Evolutionary conservation across 2,888 invertebrate species (phyloP).

Genomic region (Chelonus formosanus): DNA sequence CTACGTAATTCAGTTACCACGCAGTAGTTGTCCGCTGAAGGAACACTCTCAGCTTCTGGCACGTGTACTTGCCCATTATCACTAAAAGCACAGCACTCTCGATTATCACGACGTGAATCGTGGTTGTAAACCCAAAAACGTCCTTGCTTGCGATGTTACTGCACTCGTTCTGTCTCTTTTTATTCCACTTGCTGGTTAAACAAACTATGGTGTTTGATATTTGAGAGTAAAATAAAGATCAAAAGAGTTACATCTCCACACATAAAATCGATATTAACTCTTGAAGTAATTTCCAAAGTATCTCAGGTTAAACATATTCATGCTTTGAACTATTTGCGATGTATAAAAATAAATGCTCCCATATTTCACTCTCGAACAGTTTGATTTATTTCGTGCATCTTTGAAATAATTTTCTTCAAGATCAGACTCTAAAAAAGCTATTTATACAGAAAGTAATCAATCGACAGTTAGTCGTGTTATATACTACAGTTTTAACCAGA

Average conservation of each 20-base stretch:
- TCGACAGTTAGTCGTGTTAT: neutral
- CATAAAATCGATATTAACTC: neutral
- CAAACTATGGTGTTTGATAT: neutral
- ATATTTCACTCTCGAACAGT: no score
- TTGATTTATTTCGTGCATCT: neutral
- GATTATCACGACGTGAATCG: conserved; percentile 61
- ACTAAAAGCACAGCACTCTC: conserved; percentile 64
- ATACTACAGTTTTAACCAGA: neutral
- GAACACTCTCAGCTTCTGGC: conserved; percentile 48
- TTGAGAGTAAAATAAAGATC: conserved; percentile 15
- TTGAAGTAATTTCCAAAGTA: neutral
- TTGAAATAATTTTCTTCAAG: neutral
- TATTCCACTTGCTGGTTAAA: neutral
- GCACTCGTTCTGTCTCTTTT: conserved; percentile 2
- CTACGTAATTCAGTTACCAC: conserved; percentile 61
- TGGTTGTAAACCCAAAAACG: conserved; percentile 60
- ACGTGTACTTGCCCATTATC: conserved; percentile 63
- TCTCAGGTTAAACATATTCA: neutral
- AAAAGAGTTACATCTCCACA: conserved; percentile 4
- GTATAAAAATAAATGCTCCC: no score
- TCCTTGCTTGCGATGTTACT: conserved; percentile 31
- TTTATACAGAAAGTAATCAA: neutral
- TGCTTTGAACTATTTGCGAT: neutral
- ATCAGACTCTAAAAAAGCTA: neutral
- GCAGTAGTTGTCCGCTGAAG: conserved; percentile 45